Conservation (phyloP, 2,797 vertebrate genomes). For the Calcarius lapponicus region DNA sequence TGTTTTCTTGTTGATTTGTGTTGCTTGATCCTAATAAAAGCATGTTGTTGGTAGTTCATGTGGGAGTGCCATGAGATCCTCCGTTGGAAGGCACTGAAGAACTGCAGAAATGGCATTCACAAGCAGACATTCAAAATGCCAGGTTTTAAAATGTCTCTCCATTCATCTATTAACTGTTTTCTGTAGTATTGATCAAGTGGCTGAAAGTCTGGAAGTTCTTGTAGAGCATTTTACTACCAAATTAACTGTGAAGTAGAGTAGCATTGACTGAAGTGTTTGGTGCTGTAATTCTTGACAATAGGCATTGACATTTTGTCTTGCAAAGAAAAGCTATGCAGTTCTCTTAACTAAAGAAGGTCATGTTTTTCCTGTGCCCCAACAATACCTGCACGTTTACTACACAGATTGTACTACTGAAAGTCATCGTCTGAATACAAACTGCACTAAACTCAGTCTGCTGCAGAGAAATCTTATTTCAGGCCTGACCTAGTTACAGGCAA, state of each 20-base stretch:
- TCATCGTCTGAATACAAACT: conserved; percentile 57
- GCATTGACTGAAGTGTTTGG: conserved; percentile 67
- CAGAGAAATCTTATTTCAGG: conserved; percentile 29
- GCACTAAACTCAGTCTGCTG: conserved; percentile 64
- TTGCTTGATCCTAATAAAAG: conserved; percentile 16
- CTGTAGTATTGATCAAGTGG: conserved; percentile 38
- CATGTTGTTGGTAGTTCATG: not conserved
- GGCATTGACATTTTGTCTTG: conserved; percentile 61
- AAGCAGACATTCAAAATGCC: not conserved
- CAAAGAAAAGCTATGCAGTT: conserved; percentile 55
- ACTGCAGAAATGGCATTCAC: not conserved
- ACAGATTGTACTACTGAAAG: conserved; percentile 69
- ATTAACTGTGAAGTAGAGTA: conserved; percentile 69
- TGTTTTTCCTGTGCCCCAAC: conserved; percentile 6
- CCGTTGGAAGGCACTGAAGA: conserved; percentile 38
- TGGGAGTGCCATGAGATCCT: conserved; percentile 50
- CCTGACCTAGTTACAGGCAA: conserved; percentile 45
- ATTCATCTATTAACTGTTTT: not conserved
- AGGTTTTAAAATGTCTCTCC: not conserved
- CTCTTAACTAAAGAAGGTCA: conserved; percentile 5
- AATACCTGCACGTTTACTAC: conserved; percentile 18
- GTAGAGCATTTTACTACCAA: conserved; percentile 64
- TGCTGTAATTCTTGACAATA: conserved; percentile 63
- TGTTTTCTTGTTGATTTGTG: conserved; percentile 40
- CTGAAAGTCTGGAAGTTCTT: conserved; percentile 46